Evolutionary conservation across 2,888 invertebrate genomes (phyloP).

Genomic region (Drosophila rubida): DNA sequence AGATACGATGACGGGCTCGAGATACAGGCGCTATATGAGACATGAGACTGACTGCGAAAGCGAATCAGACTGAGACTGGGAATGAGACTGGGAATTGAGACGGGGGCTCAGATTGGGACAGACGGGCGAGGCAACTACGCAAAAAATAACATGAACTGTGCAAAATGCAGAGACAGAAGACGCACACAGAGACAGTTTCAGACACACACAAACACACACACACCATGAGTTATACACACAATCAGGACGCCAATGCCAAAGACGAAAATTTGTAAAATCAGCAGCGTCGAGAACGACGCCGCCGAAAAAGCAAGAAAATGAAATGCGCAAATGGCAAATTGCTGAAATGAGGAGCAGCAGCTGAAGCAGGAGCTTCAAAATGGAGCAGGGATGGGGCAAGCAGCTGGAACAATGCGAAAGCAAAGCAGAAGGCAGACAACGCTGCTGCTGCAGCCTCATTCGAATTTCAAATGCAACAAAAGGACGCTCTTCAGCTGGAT

Average conservation of each 20-base stretch:
- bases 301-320: conserved; percentile 32
- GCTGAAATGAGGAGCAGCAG: background rate
- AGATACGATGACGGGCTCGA: conserved; percentile 28
- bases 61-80: background rate
- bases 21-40: conserved; percentile 19
- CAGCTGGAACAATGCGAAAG: conserved; percentile 1
- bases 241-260: conserved; percentile 60
- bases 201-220: conserved; percentile 29
- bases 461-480: conserved; percentile 74
- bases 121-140: conserved; percentile 71
- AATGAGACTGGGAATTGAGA: conserved; percentile 21
- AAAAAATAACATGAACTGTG: conserved; percentile 74
- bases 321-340: conserved; percentile 50
- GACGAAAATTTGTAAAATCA: conserved; percentile 76
- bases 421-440: background rate
- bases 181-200: conserved; percentile 36
- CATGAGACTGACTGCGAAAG: conserved; percentile 12
- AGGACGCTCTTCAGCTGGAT: conserved; percentile 34
- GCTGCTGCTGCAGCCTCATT: conserved; percentile 59
- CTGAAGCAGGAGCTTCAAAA: conserved; percentile 7
- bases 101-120: conserved; percentile 54
- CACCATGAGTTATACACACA: conserved; percentile 10
- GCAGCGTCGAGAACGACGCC: conserved; percentile 52
- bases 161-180: conserved; percentile 58
- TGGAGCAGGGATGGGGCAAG: background rate